Evolutionary conservation across 2,888 invertebrate species (phyloP), one percentile per base, ranked within the genome.

Genomic region (Camponotus fellah): DNA sequence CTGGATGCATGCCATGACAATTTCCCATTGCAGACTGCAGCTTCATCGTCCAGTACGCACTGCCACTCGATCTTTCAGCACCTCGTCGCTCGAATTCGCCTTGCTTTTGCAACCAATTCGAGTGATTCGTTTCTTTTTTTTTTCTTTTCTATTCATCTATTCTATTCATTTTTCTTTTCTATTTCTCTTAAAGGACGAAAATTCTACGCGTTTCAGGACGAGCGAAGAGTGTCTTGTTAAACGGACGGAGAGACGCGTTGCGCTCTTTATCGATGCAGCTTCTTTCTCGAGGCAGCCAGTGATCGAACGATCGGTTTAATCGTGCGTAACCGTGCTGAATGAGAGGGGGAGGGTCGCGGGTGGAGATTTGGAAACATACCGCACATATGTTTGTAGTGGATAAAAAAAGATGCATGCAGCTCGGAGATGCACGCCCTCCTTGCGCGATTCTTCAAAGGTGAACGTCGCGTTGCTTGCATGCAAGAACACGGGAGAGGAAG

Each of bases 1-100:
- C 85, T 86, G 87, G 68, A 89, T 89, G 86, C 89, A 90, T 90
- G 90, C 89, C 89, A 85, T 62, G 83, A 53, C 53, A 85, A 65
- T 82, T 83, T 89, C 26, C 75, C 10, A 85, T 81, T 83, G 65
- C 53, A 64, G 46, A 46, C 65, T 69, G 77, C 53, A 17, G 46
- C 14, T 40, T 56, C 56, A 69, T 77, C 56, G 32, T 62, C 40
- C 58, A 60, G 21, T 58, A 71, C 74, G 56, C 32, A 72, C 46
- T 80, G 46, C 37, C 60, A 80, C 46, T 69, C 43, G 37, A 34
- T 43, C 32, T 58, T 46, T 80, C 46, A 6, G 5, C 37, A 43
- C 26, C 32, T 60, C 37, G 60, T 80, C 46, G 79, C 60, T 80
- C 79, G 46, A 72, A 60, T 72, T 46, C n/a, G 46, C 2, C 60